Evolutionary conservation across 1,140 invertebrate species (phyloP), one percentile per base, ranked within the genome.

Genomic region (Cotesia vestalis): DNA sequence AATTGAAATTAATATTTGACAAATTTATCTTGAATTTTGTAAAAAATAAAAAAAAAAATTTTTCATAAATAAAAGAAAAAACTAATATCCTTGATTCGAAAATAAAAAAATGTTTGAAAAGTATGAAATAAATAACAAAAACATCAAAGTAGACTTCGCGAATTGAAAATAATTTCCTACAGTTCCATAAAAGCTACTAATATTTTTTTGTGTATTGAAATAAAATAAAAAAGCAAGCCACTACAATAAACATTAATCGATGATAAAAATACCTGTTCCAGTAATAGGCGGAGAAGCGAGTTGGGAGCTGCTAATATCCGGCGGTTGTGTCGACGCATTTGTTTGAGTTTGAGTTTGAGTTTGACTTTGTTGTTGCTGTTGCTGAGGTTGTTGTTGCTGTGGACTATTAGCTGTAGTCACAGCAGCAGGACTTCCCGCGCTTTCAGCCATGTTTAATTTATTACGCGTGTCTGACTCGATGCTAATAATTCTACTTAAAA

Each of bases 261-360:
- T 27, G 27, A 14, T 34, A n/a, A 46, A 66, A 75, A 75, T 87
- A 87, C 86, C 86, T 87, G 86, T 87, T 82, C 86, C 86, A 27
- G 85, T 87, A 77, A 87, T 87, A 5, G 86, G 85, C 34, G 86
- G 84, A n/a, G 86, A 84, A 2, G 84, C 78, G 51, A 86, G 75
- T 74, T 86, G 85, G 2, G 84, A 86, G 69, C 85, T 86, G 80
- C 84, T 87, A 57, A 86, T 87, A 73, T 86, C 85, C 74, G 85
- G 82, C 34, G 86, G 84, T 66, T 85, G 84, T 11, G 77, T 70
- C 52, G 79, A 74, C 27, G 71, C 9, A 67, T 38, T 72, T 14
- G 66, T 52, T 55, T 81, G 78, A 5, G 78, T 77, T 17, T 17
- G 17, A 17, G 17, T 17, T 36, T 51, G 46, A 66, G 71, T 38